phyloP scores from a whole-genome alignment of 2,888 invertebrate genomes.

The Petrolisthes cinctipes region DNA sequence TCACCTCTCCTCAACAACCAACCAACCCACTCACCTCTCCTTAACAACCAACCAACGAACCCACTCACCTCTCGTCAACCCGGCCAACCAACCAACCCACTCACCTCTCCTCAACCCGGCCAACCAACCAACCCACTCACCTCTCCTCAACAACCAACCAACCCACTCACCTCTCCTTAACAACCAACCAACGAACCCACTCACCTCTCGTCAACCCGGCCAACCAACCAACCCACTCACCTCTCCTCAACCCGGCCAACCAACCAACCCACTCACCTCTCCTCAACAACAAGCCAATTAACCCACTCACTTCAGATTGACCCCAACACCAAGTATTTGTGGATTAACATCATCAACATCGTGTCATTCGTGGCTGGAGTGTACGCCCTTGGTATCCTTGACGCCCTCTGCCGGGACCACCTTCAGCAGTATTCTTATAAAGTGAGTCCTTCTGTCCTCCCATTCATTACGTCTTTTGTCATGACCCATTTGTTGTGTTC shows the following conservation, averaged over 20 bases:
- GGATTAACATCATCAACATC: background rate
- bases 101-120: background rate
- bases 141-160: background rate
- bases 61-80: background rate
- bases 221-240: background rate
- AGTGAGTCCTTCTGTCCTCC: slow-evolving; percentile 8
- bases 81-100: background rate
- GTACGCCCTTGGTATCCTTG: background rate
- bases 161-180: background rate
- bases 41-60: background rate
- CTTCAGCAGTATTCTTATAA: slow-evolving; percentile 7
- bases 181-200: background rate
- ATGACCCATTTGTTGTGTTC: too few relatives aligned
- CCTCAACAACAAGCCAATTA: too few relatives aligned
- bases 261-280: background rate
- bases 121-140: background rate
- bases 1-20: background rate
- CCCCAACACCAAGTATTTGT: slow-evolving; percentile 7
- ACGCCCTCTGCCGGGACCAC: background rate
- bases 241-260: background rate
- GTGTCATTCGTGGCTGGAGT: slow-evolving; percentile 11
- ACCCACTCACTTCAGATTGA: background rate
- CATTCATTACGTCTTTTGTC: too few relatives aligned
- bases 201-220: background rate
- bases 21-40: background rate